Evolutionary conservation across 1,140 invertebrate genomes (phyloP), one percentile per base, ranked within the genome.

Genomic region (Eumeta japonica): DNA sequence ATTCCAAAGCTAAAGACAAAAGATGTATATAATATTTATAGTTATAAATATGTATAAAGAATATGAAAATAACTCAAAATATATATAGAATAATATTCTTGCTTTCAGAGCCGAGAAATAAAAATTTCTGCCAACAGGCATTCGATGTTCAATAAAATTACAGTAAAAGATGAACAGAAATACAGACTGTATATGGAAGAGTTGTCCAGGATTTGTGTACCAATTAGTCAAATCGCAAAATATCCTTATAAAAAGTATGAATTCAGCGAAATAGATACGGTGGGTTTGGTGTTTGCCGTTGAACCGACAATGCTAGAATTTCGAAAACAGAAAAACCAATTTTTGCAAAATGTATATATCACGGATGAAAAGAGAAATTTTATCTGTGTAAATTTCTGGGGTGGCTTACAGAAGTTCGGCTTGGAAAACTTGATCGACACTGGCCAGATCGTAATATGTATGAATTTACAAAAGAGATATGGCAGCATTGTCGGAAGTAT

Each of bases 331-430:
- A 57, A 37, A 13, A 62, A 58, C 37, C 43, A 55, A 30, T 37
- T 47, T 7, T 70, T 63, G 34, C 74, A 80, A 62, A 71, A 71
- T 37, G 59, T 79, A 1, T 80, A 73, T 44, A 16, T 81, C 3
- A 41, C 73, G 0, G 77, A 79, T 50, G 43, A 62, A 13, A 57
- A 79, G 43, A 54, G 56, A 45, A 75, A 75, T 54, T 70, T 82
- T 28, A 61, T 85, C 12, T 78, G 79, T 24, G 57, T 87, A 24
- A 79, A 81, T 47, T 84, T 87, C 48, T 81, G 79, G 76, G 79
- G 81, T 18, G 80, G 81, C 0, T 48, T 85, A 11, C 66, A 76
- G 38, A 73, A 77, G 15, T 81, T 79, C 52, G 81, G 82, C 1
- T 81, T 79, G 36, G 61, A 81, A 37, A 82, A 82, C 40, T 70